Percentiles rank a stretch among this genome's conserved stretches.
These are phyloP conservation scores for Micronisus gabar DNA, from an alignment of 2,113 vertebrate genomes.

Conservation along the genomic window DNA sequence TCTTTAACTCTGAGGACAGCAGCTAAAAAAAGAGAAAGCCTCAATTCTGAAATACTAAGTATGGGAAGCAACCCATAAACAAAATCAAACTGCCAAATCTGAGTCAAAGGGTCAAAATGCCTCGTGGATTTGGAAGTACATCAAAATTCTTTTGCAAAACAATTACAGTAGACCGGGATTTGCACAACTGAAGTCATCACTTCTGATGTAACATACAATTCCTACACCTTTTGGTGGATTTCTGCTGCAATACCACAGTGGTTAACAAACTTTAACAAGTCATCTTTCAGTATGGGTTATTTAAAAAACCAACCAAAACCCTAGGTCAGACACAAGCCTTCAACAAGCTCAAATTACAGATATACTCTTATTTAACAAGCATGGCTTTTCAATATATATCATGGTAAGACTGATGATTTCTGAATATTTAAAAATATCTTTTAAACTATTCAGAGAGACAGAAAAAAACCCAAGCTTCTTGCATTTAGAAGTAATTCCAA, in stretches of 20 bases:
- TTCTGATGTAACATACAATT: background rate
- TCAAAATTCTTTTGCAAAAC: background rate
- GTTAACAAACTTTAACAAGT: background rate
- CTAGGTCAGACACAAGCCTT: background rate
- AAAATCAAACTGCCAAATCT: background rate
- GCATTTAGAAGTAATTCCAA: background rate
- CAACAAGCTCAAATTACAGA: background rate
- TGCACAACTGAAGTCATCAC: background rate
- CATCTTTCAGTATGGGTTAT: background rate
- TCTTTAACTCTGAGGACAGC: background rate
- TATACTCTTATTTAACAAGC: background rate
- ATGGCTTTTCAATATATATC: background rate
- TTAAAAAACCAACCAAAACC: background rate
- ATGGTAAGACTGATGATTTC: background rate
- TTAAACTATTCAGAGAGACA: background rate
- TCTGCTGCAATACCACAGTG: background rate
- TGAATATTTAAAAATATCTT: background rate
- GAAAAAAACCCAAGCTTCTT: background rate
- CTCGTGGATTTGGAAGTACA: background rate
- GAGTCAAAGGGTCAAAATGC: background rate
- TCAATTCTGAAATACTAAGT: background rate
- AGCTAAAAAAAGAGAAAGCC: background rate
- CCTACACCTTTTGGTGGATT: background rate
- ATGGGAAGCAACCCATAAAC: background rate
- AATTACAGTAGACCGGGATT: background rate